Evolutionary conservation across 2,797 vertebrate genomes (phyloP), one percentile per base, ranked within the genome.

Genomic region (Anabacerthia variegaticeps): DNA sequence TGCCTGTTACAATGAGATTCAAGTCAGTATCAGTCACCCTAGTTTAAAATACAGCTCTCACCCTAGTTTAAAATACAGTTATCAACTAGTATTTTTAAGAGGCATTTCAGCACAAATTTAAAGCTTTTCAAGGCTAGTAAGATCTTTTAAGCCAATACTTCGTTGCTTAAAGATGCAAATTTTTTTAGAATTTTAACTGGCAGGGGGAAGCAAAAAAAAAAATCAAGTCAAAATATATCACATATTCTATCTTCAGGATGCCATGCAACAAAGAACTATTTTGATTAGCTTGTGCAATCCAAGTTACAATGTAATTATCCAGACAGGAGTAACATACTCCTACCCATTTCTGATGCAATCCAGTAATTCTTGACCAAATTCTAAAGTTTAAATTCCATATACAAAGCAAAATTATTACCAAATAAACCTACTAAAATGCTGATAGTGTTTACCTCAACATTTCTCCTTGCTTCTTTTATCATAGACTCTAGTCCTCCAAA

Each of bases 391-490:
- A 68, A 81, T 26, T 48, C 32, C 6, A n/a, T 41, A 44, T 7
- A 41, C 15, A 63, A 77, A 77, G 32, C 48, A 75, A 87, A 86
- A 41, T 17, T 7, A 39, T 37, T 23, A 63, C 14, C 54, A 91
- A 80, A 66, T 27, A 62, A 61, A 21, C 12, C 7, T 58, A 71
- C 21, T 65, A 48, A 27, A 81, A 52, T 59, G 30, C 11, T 37
- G 8, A 49, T 32, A 51, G 10, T 3, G 61, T 95, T 94, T 96
- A 99, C 99, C 98, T 99, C 99, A 34, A 98, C 99, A 4, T 98
- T 99, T 97, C 99, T 98, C 79, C 99, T 98, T 82, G 99, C 99
- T 97, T 99, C 99, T 97, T 99, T 99, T 96, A 99, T 99, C 99
- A 99, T 99, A 79, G 98, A 99, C 97, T 99, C 99, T 91, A 99